Base-by-base conservation (phyloP, 2,888 invertebrate species). In the Ophioninae sp. region DNA sequence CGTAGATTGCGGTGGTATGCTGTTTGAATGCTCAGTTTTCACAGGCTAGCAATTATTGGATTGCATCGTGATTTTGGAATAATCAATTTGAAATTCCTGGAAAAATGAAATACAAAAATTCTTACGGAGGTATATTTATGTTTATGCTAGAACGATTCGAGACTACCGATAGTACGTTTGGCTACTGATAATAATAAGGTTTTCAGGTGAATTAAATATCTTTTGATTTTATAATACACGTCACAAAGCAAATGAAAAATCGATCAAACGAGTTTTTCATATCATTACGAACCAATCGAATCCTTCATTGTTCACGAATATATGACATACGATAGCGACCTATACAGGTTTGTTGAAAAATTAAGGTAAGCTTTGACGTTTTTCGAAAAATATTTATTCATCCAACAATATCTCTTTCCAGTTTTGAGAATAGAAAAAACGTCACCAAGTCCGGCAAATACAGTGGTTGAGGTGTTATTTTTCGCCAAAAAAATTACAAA, bases 11-110 rank as follows among this genome's bases (percentile, higher is more conserved):
- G 23, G 9, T 39, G 37, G 71, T 30, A 30, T 30, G 30, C 30
- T 30, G 30, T 44, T 76, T 13, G 58, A 63, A 80, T 58, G 73
- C 80, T 67, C 71, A 82, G 72, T 77, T 73, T 82, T 41, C 77
- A 51, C 6, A 64, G 10, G 17, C 44, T 59, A 64, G 44, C 72
- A 51, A 51, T 51, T 51, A 51, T 51, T 51, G 5, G 51, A 51
- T 51, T 13, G 17, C 17, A 0, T 51, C 10, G 51, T 5, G 13
- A 51, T 51, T 51, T 51, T 17, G 17, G 13, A 51, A 5, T 13
- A 13, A 51, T 51, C 13, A 51, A 51, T 51, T 9, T 41, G 7
- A 41, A 0, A 41, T 41, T 7, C 51, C 0, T 13, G 51, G 5
- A 51, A 51, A 51, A 51, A 51, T 17, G 51, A 2, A 13, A 51